Evolutionary conservation across 1,140 invertebrate genomes (phyloP).

Genomic region (Apis cerana): DNA sequence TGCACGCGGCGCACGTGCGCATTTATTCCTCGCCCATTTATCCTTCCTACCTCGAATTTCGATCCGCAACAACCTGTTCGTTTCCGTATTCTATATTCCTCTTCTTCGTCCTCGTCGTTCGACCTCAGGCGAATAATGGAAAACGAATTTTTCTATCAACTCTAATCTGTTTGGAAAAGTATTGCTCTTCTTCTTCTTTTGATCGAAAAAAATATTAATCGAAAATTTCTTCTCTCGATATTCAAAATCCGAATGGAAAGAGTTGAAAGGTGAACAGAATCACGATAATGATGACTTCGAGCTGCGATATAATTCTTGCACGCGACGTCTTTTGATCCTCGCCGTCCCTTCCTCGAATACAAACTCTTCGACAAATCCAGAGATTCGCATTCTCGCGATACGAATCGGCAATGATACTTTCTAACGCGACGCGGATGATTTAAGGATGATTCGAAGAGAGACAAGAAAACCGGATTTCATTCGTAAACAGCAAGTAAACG

Average conservation of each 20-base stretch:
- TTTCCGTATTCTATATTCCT: background rate
- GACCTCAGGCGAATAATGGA: background rate
- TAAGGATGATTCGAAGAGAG: background rate
- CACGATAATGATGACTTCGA: too few species aligned
- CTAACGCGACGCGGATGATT: background rate
- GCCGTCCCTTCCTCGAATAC: conserved; percentile 35
- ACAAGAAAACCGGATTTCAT: background rate
- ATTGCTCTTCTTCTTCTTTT: too few species aligned
- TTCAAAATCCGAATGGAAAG: too few species aligned
- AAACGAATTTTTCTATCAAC: too few species aligned
- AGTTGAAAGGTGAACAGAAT: too few species aligned
- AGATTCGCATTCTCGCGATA: background rate
- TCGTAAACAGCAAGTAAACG: background rate
- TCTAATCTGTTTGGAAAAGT: too few species aligned
- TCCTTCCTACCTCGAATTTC: conserved; percentile 41
- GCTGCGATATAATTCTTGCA: too few species aligned
- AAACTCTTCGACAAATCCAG: background rate
- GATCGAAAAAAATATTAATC: too few species aligned
- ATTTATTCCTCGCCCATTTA: conserved; percentile 30
- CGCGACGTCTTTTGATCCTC: conserved; percentile 69
- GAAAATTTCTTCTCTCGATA: too few species aligned
- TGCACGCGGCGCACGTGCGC: conserved; percentile 40
- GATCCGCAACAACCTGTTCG: background rate
- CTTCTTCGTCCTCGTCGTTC: background rate
- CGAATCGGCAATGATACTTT: background rate